Evolutionary conservation across 2,113 vertebrate genomes (phyloP), one percentile per base, ranked within the genome.

Genomic region (Dunckerocampus dactyliophorus): DNA sequence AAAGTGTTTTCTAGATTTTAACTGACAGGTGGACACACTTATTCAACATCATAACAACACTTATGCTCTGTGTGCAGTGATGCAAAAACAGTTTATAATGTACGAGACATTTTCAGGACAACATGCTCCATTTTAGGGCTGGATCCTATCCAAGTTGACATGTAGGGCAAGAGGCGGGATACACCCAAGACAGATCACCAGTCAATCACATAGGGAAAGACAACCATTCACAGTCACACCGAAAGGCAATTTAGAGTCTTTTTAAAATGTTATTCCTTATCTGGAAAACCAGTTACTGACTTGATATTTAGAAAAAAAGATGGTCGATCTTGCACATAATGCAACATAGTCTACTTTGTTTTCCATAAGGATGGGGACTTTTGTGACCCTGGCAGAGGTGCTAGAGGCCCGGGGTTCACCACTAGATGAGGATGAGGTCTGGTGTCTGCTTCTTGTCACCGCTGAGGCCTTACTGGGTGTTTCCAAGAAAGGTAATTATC

Each of bases 401-500:
- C 75, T 96, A 82, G 91, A 94, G 87, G 90, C 83, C 71, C 91
- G 89, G 80, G 93, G 91, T 45, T 89, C 91, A 46, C 86, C 93
- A 50, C 81, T 96, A 67, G 91, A 92, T 22, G 95, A 96, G 65
- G 91, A 91, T 28, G 93, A 95, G 76, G 88, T 96, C 73, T 97
- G 95, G 93, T 91, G 92, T 69, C 82, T 96, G 21, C 85, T 95
- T 67, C 84, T 88, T 1, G 72, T 89, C 68, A 87, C 89, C 49
- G 81, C 88, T 3, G 84, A 90, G 65, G 77, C 81, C 59, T 88
- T 97, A 76, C 85, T 92, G 73, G 88, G 92, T 62, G 87, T 93
- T 50, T 86, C 90, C 37, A 75, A 67, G 59, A 92, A 89, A 81
- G 91, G 94, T 96, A 82, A 80, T 67, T 22, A 34, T n/a, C 19